Evolutionary conservation across 1,140 invertebrate species (phyloP).

Genomic region (Colletes gigas): DNA sequence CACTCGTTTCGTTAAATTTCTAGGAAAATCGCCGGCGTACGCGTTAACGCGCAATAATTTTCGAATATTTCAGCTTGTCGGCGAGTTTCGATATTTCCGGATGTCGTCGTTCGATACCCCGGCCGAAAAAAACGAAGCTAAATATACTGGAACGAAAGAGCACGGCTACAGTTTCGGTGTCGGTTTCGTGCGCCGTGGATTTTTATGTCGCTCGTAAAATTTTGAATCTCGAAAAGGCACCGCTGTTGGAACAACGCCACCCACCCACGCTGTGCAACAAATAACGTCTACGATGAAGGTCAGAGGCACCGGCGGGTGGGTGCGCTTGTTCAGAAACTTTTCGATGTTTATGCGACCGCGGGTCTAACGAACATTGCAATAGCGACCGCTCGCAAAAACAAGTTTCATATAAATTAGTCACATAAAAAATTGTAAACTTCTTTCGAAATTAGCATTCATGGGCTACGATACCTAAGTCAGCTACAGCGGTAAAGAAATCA

Average conservation of each 20-base stretch:
- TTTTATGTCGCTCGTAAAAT: slow-evolving; percentile 38
- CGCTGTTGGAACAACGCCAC: neutral
- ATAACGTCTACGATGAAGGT: neutral
- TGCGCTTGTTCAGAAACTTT: neutral
- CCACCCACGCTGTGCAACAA: neutral
- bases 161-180: neutral
- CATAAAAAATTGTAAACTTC: too few relatives aligned
- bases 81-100: neutral
- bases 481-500: too few relatives aligned
- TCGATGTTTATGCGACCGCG: neutral
- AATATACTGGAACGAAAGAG: neutral
- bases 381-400: neutral
- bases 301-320: too few relatives aligned
- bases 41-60: neutral
- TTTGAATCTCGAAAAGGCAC: neutral
- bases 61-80: neutral
- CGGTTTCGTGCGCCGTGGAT: neutral
- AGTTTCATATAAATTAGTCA: too few relatives aligned
- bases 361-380: neutral
- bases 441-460: too few relatives aligned
- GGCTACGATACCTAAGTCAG: too few relatives aligned
- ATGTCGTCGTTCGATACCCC: slow-evolving; percentile 9
- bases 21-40: too few relatives aligned
- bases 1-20: too few relatives aligned
- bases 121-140: neutral